Percentiles rank a stretch among this genome's conserved stretches.
Conservation (phyloP, 2,113 vertebrate genomes). For the Myrmecophaga tridactyla region DNA sequence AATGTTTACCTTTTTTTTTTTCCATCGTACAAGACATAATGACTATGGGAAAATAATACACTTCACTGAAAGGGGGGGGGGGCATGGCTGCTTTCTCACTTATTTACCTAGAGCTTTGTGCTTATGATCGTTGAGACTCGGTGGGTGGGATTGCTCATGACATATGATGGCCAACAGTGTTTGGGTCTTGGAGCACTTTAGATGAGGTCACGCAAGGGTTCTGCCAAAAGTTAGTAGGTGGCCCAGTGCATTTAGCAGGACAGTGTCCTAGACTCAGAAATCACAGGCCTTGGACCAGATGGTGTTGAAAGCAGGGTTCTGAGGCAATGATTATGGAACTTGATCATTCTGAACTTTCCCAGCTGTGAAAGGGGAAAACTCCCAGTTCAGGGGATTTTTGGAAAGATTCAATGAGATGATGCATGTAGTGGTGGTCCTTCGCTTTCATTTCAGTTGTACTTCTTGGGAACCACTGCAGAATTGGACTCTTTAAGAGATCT, state of each 20-base stretch:
- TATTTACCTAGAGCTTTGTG: constrained; percentile 39
- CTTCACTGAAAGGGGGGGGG: neutral
- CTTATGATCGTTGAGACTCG: neutral
- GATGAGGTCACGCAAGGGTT: neutral
- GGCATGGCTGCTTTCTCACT: neutral
- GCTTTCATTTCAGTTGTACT: neutral
- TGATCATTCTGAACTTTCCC: neutral
- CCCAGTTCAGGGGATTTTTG: neutral
- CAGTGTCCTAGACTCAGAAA: neutral
- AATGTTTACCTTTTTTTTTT: neutral
- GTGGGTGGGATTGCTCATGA: neutral
- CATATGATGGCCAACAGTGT: neutral
- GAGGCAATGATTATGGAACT: neutral
- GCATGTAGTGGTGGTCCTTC: neutral
- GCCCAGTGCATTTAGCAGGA: neutral
- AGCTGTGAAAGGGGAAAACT: neutral
- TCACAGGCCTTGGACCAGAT: neutral
- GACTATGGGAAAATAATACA: neutral
- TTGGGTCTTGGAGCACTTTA: constrained; percentile 3
- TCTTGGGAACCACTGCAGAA: neutral
- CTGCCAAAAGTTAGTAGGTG: neutral
- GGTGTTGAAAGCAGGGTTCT: neutral
- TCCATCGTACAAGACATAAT: neutral
- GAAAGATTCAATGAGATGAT: neutral
- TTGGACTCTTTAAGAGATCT: neutral